phyloP scores from a whole-genome alignment of 2,113 vertebrate genomes.

The Pteronura brasiliensis region DNA sequence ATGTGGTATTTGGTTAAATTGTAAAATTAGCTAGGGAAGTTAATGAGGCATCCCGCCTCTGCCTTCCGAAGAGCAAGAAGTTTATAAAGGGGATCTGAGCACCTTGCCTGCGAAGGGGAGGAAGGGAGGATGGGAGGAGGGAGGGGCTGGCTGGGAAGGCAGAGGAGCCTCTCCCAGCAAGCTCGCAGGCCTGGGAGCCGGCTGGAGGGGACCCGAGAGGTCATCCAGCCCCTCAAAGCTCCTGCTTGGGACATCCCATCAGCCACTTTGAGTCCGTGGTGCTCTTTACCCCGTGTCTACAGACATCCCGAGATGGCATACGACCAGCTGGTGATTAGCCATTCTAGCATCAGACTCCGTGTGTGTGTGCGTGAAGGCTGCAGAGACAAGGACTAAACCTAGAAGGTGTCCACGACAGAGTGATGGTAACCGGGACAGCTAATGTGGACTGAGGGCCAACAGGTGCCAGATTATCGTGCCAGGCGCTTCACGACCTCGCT shows the following conservation, averaged over 20 bases:
- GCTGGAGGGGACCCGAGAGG: neutral
- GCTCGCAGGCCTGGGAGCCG: neutral
- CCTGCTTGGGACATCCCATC: neutral
- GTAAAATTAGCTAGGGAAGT: conserved; percentile 78
- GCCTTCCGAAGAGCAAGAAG: conserved; percentile 55
- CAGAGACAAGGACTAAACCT: neutral
- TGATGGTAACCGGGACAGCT: neutral
- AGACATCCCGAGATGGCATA: accelerated
- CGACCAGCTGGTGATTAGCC: neutral
- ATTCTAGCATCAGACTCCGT: accelerated
- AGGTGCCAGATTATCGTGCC: neutral
- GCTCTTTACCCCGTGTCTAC: neutral
- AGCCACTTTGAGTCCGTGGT: neutral
- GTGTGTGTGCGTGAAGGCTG: neutral
- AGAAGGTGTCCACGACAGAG: neutral
- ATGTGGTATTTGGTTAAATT: conserved; percentile 63
- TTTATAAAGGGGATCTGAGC: conserved; percentile 58
- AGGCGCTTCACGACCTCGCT: accelerated
- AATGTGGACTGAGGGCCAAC: neutral
- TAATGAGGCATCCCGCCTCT: conserved; percentile 65
- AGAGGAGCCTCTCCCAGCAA: neutral
- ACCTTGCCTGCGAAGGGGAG: conserved; percentile 23
- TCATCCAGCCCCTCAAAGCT: neutral
- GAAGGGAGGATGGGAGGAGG: neutral
- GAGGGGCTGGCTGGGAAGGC: neutral